Percentiles rank a stretch among this genome's conserved stretches.
Evolutionary conservation across 2,888 invertebrate genomes (phyloP).

Genomic region (Dicranocentrus wangi): DNA sequence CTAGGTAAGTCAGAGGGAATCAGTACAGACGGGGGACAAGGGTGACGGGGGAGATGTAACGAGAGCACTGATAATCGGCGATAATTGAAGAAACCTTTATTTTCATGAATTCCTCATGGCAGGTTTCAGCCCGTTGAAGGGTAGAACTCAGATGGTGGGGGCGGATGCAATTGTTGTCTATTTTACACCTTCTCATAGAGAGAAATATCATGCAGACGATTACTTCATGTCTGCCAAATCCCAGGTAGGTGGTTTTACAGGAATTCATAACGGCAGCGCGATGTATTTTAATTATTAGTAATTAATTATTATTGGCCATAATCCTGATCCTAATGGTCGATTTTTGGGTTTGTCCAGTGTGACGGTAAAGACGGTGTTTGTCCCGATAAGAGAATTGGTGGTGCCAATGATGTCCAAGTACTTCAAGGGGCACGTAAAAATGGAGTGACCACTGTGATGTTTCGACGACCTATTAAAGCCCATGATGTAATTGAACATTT

Average conservation of each 20-base stretch:
- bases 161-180: slow-evolving; percentile 90
- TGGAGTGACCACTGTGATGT: slow-evolving; percentile 87
- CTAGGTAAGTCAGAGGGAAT: slow-evolving; percentile 79
- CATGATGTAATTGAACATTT: no score
- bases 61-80: slow-evolving; percentile 58
- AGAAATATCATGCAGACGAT: slow-evolving; percentile 84
- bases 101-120: slow-evolving; percentile 44
- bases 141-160: slow-evolving; percentile 80
- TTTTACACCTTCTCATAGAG: slow-evolving; percentile 77
- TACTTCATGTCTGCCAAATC: slow-evolving; percentile 88
- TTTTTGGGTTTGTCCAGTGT: slow-evolving; percentile 81
- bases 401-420: slow-evolving; percentile 84
- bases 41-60: not conserved
- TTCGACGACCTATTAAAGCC: slow-evolving; percentile 85
- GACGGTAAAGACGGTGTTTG: slow-evolving; percentile 89
- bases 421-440: slow-evolving; percentile 85
- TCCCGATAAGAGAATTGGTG: slow-evolving; percentile 87
- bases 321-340: no score
- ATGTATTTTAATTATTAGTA: no score
- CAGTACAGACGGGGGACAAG: not conserved
- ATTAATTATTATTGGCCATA: no score
- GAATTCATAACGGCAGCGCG: no score
- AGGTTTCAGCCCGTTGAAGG: slow-evolving; percentile 71
- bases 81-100: slow-evolving; percentile 64
- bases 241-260: no score